Base-by-base conservation (phyloP, 1,140 invertebrate species). In the Heliconius hewitsoni region DNA sequence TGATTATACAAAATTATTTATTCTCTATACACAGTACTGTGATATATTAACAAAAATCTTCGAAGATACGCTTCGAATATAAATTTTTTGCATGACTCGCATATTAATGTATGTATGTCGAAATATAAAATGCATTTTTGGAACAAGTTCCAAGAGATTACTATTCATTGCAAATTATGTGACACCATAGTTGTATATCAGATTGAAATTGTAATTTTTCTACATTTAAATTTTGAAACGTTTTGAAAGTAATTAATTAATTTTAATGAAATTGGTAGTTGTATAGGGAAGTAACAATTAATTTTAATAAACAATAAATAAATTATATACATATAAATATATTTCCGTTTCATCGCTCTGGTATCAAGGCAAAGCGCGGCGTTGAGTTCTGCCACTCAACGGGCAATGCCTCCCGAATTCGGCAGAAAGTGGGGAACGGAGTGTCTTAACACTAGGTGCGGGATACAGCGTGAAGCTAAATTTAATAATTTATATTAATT, bases 11-110 rank as follows among this genome's bases (percentile, higher is more conserved):
- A 74, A 79, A 88, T 88, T 89, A 84, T 55, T 86, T 91, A 92
- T 92, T 91, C 90, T 50, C 57, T 37, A 60, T 79, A 83, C 89
- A 89, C 86, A 74, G 81, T 71, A 78, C 57, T 19, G 81, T 83
- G 83, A 85, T 85, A 89, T 89, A 91, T 92, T 91, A 91, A 89
- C 86, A 84, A 92, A 91, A 92, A 91, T 93, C 86, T 87, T 86
- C 78, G 80, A 86, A 80, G 79, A 74, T 73, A 80, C 77, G 85
- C 73, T n/a, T 39, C 66, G 87, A 90, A 93, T 93, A 89, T 88
- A 80, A 90, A 91, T 84, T 87, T 87, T 85, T 81, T 78, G 73
- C 39, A 5, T 66, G 73, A 50, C 60, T 34, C 73, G 91, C 84
- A 91, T 91, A 89, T 81, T 90, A 37, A 37, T 37, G 5, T 37